Base-by-base conservation (phyloP, 1,140 invertebrate genomes). In the Chlorops oryzae region DNA sequence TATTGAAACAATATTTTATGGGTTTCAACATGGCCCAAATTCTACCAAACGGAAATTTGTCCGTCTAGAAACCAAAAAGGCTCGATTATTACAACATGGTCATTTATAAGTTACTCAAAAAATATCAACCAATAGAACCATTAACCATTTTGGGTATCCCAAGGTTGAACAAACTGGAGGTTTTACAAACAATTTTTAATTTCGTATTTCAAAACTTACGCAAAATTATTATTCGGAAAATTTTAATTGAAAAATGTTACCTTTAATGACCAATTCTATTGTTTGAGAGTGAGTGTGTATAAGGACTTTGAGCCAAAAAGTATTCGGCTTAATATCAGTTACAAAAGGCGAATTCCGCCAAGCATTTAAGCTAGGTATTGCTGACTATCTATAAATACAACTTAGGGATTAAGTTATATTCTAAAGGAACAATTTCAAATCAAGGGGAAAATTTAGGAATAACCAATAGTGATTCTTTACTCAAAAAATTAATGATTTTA, bases 61-160 rank as follows among this genome's bases (percentile, higher is more conserved):
- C 80, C 48, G 52, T 70, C 13, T 62, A 80, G 35, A 83, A 76
- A 55, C 57, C 69, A 54, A 63, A 74, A 43, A 81, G 82, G 32
- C 71, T 81, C 6, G 61, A 72, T 34, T 84, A 83, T 61, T 85
- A 86, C 57, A 79, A 81, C 27, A 68, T 65, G 15, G 28, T 86
- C 3, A 80, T 85, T n/a, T 65, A 83, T 59, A 78, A 75, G 48
- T 68, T 85, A 12, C 39, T 78, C 10, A 64, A 63, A 23, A 74
- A 65, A 6, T 73, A 74, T 23, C 72, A 70, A 32, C 78, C 79
- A 12, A 63, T 78, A 43, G 76, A 80, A 13, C 78, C 78, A 4
- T 65, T 82, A 22, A 80, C 75, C 57, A 78, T 80, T 55, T 80
- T 76, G 74, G 80, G 81, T 61, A 59, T 79, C 46, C 80, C 80